Conservation (phyloP, 2,113 vertebrate species). For the Colaptes auratus region DNA sequence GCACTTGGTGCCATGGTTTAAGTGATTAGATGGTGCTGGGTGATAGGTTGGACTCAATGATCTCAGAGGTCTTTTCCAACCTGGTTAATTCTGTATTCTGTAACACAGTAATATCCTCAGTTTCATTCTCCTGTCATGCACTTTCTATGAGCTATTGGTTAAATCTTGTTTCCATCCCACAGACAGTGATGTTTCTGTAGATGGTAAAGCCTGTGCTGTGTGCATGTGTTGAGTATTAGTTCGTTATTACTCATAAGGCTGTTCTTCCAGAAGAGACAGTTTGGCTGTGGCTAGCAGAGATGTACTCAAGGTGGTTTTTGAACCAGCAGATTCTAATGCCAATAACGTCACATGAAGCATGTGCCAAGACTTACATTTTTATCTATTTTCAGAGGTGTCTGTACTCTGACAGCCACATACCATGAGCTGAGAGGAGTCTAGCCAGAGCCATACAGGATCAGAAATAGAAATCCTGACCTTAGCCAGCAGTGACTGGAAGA, state of each 20-base stretch:
- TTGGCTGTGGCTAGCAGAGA: background rate
- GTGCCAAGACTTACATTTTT: background rate
- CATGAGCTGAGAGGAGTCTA: background rate
- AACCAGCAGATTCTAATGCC: background rate
- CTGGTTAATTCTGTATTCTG: too few relatives aligned
- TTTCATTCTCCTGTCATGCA: background rate
- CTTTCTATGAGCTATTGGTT: background rate
- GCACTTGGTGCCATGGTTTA: too few relatives aligned
- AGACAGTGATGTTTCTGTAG: background rate
- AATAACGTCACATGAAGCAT: background rate
- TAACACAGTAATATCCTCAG: background rate
- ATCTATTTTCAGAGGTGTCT: background rate
- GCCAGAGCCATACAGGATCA: background rate
- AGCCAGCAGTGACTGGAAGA: background rate
- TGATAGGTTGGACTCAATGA: too few relatives aligned
- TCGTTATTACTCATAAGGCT: background rate
- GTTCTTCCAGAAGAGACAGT: background rate
- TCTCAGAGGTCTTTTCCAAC: too few relatives aligned
- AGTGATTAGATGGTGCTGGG: too few relatives aligned
- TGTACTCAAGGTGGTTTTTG: background rate
- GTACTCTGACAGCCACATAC: background rate
- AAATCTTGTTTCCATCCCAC: background rate
- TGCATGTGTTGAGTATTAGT: background rate
- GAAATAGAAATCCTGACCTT: conserved; percentile 4
- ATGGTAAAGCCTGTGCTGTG: accelerated